Conservation (phyloP, 2,797 vertebrate species). For the Enteromius anoplus region DNA sequence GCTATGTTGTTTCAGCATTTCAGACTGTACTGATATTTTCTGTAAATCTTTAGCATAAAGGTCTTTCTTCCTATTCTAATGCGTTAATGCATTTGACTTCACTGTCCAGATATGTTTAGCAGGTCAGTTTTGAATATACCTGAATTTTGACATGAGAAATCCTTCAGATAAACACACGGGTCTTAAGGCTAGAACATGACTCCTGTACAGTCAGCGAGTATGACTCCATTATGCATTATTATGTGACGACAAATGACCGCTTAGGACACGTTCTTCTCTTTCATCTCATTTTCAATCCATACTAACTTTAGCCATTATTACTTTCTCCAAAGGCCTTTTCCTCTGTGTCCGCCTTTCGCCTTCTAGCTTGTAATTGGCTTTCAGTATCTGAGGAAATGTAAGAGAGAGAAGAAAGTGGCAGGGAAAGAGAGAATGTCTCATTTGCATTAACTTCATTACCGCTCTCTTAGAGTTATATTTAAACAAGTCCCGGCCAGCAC, state of each 20-base stretch:
- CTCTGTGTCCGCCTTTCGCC: conserved; percentile 10
- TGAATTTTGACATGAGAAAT: not conserved
- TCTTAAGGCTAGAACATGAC: conserved; percentile 14
- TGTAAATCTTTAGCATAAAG: not conserved
- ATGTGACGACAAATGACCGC: not conserved
- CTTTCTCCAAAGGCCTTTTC: conserved; percentile 38
- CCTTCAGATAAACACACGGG: not conserved
- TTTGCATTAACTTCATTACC: conserved; percentile 88
- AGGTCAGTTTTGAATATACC: not conserved
- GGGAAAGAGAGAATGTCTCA: conserved; percentile 73
- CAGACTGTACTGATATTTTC: not conserved
- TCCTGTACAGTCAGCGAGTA: not conserved
- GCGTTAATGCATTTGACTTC: not conserved
- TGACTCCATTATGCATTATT: conserved; percentile 15
- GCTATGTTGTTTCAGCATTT: not conserved
- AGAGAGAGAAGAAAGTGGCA: conserved; percentile 43
- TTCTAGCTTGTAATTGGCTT: conserved; percentile 65
- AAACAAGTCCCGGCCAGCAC: conserved; percentile 75
- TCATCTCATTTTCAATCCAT: conserved; percentile 37
- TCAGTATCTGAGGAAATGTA: conserved; percentile 52
- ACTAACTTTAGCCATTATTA: conserved; percentile 46
- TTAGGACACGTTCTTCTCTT: conserved; percentile 13
- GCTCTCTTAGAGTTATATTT: conserved; percentile 78
- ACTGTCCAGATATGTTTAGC: too few species aligned
- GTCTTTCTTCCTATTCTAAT: not conserved